Base-by-base conservation (phyloP, 53 echinoderm and acorn worm species). In the Crossaster papposus region DNA sequence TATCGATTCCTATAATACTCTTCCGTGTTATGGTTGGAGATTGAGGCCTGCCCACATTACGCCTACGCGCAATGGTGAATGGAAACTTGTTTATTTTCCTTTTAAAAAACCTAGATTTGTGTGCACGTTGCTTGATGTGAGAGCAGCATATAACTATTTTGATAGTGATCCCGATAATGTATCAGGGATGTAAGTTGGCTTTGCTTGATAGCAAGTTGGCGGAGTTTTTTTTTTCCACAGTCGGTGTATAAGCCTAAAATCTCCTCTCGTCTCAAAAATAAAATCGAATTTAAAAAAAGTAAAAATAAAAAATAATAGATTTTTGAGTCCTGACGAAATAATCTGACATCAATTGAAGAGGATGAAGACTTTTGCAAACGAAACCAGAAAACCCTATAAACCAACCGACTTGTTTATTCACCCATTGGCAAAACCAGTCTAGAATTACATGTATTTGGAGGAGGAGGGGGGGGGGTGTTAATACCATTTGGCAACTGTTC, bases 1-100 rank as follows among this genome's bases (percentile, higher is more conserved):
- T 22, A 20, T 80, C 20, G 54, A 80, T 63, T 62, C 23, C 18
- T 63, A 44, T n/a, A n/a, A n/a, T n/a, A 7, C 81, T 11, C 22
- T 22, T 78, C 51, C 50, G 52, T 78, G 79, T 78, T 78, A 51
- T 51, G 52, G 79, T 78, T 78, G 50, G 24, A 23, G n/a, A 28
- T 44, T 10, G 4, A 22, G 35, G 17, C 35, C 18, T 35, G 28
- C 24, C 79, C 50, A 20, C 75, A 35, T 8, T 15, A 74, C 75
- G 75, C 75, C 75, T 74, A 74, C 75, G 36, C 75, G 15, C 15
- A 74, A 22, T 36, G 36, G 75, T 74, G 36, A 74, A 74, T 74
- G 75, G 14, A 36, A 74, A 2, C 3, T 34, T 74, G 23, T 36
- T 33, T n/a, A n/a, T n/a, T 74, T 74, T 4, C 28, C 28, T 68